phyloP scores from a whole-genome alignment of 2,888 invertebrate genomes.

The Trissolcus japonicus region DNA sequence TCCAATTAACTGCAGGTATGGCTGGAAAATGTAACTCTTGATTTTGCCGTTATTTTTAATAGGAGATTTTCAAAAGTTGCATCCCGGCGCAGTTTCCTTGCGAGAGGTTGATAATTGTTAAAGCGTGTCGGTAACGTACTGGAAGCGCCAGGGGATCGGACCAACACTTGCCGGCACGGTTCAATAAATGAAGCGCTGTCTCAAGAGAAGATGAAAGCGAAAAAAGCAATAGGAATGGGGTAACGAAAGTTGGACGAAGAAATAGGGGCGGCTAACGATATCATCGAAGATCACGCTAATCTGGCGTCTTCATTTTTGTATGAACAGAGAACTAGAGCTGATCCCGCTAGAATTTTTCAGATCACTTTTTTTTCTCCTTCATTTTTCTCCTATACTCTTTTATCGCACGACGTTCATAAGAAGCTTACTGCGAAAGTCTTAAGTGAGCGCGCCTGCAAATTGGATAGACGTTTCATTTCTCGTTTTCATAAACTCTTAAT shows the following conservation, averaged over 20 bases:
- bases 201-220: constrained; percentile 51
- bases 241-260: constrained; percentile 56
- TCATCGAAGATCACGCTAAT: constrained; percentile 75
- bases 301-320: constrained; percentile 62
- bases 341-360: constrained; percentile 73
- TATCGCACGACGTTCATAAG: constrained; percentile 36
- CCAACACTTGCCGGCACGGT: constrained; percentile 29
- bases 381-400: constrained; percentile 40
- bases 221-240: constrained; percentile 56
- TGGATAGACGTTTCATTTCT: constrained; percentile 47
- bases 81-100: constrained; percentile 60
- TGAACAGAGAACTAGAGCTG: constrained; percentile 63
- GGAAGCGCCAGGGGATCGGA: constrained; percentile 62
- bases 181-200: constrained; percentile 50
- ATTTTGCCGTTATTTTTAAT: constrained; percentile 72
- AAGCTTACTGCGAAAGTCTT: constrained; percentile 50
- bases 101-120: constrained; percentile 69
- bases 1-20: constrained; percentile 63
- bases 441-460: constrained; percentile 47
- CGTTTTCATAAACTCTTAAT: constrained; percentile 46
- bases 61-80: constrained; percentile 75
- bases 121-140: constrained; percentile 67
- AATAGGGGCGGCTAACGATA: constrained; percentile 67
- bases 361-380: constrained; percentile 63
- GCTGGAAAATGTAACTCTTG: constrained; percentile 64